phyloP scores from a whole-genome alignment of 1,140 invertebrate genomes.

The Brachionus rubens region DNA sequence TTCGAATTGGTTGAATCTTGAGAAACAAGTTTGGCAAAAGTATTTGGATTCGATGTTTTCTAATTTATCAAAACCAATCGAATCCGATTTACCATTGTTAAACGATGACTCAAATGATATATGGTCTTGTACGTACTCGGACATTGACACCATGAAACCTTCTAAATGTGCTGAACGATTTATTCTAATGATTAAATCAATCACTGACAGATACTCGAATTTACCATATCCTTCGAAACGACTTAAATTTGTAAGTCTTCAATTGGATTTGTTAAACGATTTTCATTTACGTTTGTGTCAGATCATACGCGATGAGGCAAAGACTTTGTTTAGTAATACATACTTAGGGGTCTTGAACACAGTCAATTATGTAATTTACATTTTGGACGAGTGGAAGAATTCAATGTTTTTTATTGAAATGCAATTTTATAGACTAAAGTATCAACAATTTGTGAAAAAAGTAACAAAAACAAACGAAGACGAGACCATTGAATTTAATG shows the following conservation, averaged over 20 bases:
- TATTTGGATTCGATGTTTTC: slow-evolving; percentile 38
- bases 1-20: slow-evolving; percentile 24
- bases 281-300: slow-evolving; percentile 38
- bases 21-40: slow-evolving; percentile 37
- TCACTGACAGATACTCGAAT: slow-evolving; percentile 2
- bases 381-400: slow-evolving; percentile 45
- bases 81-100: neutral
- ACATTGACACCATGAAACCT: neutral
- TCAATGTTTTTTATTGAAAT: slow-evolving; percentile 15
- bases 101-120: neutral
- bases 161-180: slow-evolving; percentile 17
- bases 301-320: slow-evolving; percentile 31
- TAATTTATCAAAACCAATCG: neutral
- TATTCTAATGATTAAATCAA: slow-evolving; percentile 11
- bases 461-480: neutral
- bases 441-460: neutral
- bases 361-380: slow-evolving; percentile 8
- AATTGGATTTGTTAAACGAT: slow-evolving; percentile 21
- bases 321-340: neutral
- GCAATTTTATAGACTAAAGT: slow-evolving; percentile 17
- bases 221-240: slow-evolving; percentile 12
- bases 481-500: neutral
- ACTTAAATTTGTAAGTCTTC: slow-evolving; percentile 10
- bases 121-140: neutral
- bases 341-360: slow-evolving; percentile 37